Evolutionary conservation across 2,113 vertebrate genomes (phyloP).

Genomic region (Ascaphus truei): DNA sequence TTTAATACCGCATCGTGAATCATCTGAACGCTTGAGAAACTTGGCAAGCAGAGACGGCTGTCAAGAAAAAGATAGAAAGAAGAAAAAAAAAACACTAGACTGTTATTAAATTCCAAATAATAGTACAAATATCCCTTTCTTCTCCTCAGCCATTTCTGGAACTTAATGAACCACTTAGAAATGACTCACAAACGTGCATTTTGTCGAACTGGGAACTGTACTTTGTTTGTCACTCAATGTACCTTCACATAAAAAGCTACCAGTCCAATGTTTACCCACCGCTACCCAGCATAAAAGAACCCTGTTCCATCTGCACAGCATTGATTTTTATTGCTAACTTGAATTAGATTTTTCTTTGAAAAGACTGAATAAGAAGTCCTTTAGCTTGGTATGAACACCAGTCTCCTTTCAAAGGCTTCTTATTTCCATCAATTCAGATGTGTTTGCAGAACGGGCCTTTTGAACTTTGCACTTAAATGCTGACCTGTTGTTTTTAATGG

Average conservation of each 20-base stretch:
- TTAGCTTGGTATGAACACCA: background rate
- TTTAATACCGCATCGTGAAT: no score
- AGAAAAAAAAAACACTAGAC: background rate
- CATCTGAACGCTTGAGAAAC: background rate
- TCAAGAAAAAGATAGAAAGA: no score
- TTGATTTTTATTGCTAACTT: conserved; percentile 20
- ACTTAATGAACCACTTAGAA: conserved; percentile 15
- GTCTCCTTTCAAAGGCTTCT: background rate
- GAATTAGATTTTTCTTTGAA: conserved; percentile 14
- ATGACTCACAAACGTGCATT: background rate
- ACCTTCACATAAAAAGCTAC: conserved; percentile 19
- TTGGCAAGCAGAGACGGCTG: background rate
- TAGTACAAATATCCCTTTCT: conserved; percentile 4
- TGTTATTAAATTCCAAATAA: conserved; percentile 4
- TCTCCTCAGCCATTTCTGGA: background rate
- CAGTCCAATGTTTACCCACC: conserved; percentile 20
- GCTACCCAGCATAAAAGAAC: conserved; percentile 14
- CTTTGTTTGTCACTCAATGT: conserved; percentile 22
- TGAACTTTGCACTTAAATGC: background rate
- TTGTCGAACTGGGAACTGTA: conserved; percentile 14
- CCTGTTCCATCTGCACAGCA: conserved; percentile 4
- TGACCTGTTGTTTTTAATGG: background rate
- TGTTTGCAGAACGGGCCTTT: background rate
- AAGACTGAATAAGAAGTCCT: conserved; percentile 2
- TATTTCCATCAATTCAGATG: background rate